phyloP scores from a whole-genome alignment of 1,140 invertebrate species.

The Rhizoglyphus robini region DNA sequence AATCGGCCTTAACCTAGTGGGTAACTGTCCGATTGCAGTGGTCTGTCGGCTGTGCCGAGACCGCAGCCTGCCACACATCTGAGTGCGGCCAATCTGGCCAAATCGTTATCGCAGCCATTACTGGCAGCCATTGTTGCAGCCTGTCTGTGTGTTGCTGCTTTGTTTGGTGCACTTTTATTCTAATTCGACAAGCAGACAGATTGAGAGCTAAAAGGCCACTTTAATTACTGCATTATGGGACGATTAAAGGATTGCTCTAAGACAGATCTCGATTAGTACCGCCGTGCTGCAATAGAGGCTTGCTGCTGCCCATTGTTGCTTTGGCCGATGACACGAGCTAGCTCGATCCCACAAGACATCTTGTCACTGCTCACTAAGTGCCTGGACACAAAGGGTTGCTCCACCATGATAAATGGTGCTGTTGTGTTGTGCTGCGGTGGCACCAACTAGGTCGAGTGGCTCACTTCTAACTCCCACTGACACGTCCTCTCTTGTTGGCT shows the following conservation, averaged over 20 bases:
- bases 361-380: no score
- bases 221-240: slow-evolving; percentile 11
- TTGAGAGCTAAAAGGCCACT: not conserved
- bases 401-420: not conserved
- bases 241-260: slow-evolving; percentile 7
- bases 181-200: slow-evolving; percentile 4
- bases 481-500: not conserved
- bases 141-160: not conserved
- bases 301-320: not conserved
- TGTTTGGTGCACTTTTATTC: not conserved
- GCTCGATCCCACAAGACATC: no score
- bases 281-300: not conserved
- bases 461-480: no score
- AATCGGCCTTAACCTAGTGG: slow-evolving; percentile 8
- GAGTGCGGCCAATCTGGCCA: no score
- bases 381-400: no score
- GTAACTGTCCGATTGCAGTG: not conserved
- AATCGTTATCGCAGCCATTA: not conserved
- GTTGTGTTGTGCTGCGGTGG: not conserved
- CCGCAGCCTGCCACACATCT: no score
- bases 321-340: no score
- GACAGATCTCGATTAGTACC: not conserved
- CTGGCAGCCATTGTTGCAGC: not conserved
- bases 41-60: not conserved
- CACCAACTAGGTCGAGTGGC: not conserved